Conservation (phyloP, 2,888 invertebrate genomes). For the Brenthis hecate region DNA sequence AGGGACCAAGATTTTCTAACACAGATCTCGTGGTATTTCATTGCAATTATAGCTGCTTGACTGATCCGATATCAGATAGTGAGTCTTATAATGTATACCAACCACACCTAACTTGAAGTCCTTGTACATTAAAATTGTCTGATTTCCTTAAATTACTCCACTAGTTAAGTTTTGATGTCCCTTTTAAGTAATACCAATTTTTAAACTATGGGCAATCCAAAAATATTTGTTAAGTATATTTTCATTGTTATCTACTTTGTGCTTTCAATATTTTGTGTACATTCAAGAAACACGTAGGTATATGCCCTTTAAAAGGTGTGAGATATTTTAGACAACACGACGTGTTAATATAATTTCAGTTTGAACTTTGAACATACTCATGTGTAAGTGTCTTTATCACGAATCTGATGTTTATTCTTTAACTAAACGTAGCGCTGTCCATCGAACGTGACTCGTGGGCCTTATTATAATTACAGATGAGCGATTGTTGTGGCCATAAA, state of each 20-base stretch:
- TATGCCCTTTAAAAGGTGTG: not conserved
- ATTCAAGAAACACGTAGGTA: not conserved
- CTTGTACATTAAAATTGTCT: constrained; percentile 13
- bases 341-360: constrained; percentile 21
- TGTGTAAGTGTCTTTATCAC: constrained; percentile 37
- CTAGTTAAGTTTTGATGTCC: not conserved
- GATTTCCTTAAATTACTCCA: constrained; percentile 2
- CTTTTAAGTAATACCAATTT: not conserved
- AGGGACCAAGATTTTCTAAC: constrained; percentile 31
- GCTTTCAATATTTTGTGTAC: not conserved
- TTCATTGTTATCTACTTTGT: constrained; percentile 4
- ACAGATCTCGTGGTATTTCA: constrained; percentile 41
- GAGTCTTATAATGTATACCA: constrained; percentile 42
- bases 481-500: constrained; percentile 76
- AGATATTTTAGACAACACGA: constrained; percentile 18
- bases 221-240: not conserved
- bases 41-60: constrained; percentile 59
- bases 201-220: too few relatives aligned
- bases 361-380: constrained; percentile 12
- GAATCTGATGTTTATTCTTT: constrained; percentile 49
- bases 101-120: constrained; percentile 24
- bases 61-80: constrained; percentile 59
- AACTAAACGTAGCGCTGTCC: constrained; percentile 51
- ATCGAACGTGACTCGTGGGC: constrained; percentile 66
- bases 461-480: constrained; percentile 80